phyloP scores from a whole-genome alignment of 92 coral and sea anemone genomes.

The Heteractis magnifica region DNA sequence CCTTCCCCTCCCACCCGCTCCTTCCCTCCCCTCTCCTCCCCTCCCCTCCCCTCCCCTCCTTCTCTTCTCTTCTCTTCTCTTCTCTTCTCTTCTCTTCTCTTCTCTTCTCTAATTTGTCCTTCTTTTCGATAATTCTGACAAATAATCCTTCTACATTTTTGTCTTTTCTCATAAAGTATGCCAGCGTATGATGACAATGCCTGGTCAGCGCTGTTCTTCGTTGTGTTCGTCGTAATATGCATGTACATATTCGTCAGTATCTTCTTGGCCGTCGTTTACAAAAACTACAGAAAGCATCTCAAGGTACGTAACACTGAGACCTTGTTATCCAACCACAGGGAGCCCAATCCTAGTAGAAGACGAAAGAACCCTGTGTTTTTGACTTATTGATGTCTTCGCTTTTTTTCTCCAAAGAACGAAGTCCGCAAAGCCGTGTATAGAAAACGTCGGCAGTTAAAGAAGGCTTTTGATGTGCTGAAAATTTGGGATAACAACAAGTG shows the following conservation, averaged over 20 bases:
- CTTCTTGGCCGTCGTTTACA: slow-evolving; percentile 93
- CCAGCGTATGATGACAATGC: slow-evolving; percentile 90
- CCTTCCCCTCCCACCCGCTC: background rate
- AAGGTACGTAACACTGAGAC: slow-evolving; percentile 56
- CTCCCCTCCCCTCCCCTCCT: no score
- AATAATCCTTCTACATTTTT: background rate
- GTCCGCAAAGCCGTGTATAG: slow-evolving; percentile 90
- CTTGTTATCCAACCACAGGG: background rate
- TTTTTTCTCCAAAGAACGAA: slow-evolving; percentile 64
- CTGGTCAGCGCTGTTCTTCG: slow-evolving; percentile 90
- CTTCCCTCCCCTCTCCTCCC: no score
- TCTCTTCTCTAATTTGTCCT: background rate
- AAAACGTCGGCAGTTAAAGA: slow-evolving; percentile 87
- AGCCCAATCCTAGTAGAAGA: background rate
- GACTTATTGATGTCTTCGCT: background rate
- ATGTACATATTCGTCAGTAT: slow-evolving; percentile 98
- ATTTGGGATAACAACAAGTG: slow-evolving; percentile 66
- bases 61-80: no score
- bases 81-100: background rate
- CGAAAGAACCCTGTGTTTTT: background rate
- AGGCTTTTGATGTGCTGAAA: slow-evolving; percentile 88
- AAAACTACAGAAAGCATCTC: slow-evolving; percentile 86
- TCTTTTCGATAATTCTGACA: no score
- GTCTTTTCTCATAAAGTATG: slow-evolving; percentile 58
- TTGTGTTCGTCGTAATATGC: slow-evolving; percentile 76